phyloP scores from a whole-genome alignment of 2,797 vertebrate genomes.

The Clamator glandarius region DNA sequence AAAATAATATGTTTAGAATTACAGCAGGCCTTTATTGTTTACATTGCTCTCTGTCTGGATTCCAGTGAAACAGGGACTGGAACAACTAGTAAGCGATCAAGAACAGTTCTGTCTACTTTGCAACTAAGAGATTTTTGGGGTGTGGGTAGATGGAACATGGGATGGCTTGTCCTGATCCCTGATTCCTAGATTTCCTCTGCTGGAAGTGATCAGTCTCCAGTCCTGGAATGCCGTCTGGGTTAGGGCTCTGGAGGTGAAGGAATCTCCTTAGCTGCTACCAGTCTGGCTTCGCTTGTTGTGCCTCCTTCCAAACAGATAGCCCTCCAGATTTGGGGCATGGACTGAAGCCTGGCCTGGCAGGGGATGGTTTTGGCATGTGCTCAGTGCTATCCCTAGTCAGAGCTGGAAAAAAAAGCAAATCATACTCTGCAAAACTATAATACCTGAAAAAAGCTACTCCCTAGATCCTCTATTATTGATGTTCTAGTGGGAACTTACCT shows the following conservation, averaged over 20 bases:
- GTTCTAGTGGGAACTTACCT: not conserved
- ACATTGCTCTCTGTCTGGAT: not conserved
- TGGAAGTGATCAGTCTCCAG: not conserved
- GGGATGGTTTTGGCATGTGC: not conserved
- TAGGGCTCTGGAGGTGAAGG: not conserved
- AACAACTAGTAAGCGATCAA: not conserved
- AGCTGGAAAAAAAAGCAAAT: not conserved
- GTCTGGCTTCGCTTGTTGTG: not conserved
- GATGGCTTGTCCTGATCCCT: not conserved
- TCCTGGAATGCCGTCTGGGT: not conserved
- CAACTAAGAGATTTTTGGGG: not conserved
- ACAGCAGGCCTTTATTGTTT: not conserved
- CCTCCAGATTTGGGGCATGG: not conserved
- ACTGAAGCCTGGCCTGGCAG: not conserved
- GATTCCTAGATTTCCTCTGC: not conserved
- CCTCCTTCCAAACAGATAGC: not conserved
- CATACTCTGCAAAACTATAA: not conserved
- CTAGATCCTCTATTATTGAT: not conserved
- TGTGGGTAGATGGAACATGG: not conserved
- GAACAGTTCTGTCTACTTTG: not conserved
- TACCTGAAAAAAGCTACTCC: not conserved
- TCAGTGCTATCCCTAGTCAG: not conserved
- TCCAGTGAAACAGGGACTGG: not conserved
- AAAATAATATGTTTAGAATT: not conserved
- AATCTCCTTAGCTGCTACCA: not conserved